Conservation (phyloP, 1,140 invertebrate genomes). For the Zaprionus kolodkinae region DNA sequence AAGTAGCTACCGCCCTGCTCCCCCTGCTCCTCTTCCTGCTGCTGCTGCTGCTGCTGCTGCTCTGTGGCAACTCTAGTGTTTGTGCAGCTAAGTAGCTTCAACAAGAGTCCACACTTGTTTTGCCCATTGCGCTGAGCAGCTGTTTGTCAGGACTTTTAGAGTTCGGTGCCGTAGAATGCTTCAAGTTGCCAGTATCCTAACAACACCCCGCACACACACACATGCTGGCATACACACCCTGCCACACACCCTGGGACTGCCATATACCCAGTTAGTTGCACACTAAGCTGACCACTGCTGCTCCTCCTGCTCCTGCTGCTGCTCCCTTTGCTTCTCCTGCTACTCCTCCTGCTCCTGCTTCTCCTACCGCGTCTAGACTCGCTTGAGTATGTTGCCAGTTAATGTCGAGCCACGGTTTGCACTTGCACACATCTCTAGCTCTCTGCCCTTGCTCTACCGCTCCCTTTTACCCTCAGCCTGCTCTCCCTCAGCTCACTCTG, state of each 20-base stretch:
- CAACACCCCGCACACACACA: slow-evolving; percentile 23
- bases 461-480: too few relatives aligned
- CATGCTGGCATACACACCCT: background rate
- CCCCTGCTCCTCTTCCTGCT: background rate
- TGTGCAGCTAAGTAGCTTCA: slow-evolving; percentile 22
- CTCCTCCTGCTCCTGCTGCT: slow-evolving; percentile 22
- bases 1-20: background rate
- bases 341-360: slow-evolving; percentile 22
- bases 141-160: slow-evolving; percentile 36
- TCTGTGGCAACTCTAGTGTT: slow-evolving; percentile 7
- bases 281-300: slow-evolving; percentile 64
- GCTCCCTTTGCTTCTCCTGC: background rate
- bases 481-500: slow-evolving; percentile 27
- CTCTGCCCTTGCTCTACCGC: background rate
- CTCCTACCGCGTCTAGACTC: slow-evolving; percentile 54
- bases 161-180: slow-evolving; percentile 14
- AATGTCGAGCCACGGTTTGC: slow-evolving; percentile 40
- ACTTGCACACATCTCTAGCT: slow-evolving; percentile 21
- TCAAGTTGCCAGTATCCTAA: slow-evolving; percentile 23
- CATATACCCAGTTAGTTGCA: slow-evolving; percentile 23
- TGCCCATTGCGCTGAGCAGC: slow-evolving; percentile 29
- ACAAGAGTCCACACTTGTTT: slow-evolving; percentile 34
- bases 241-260: background rate
- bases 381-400: slow-evolving; percentile 42
- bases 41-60: background rate